Percentiles rank a stretch among this genome's conserved stretches.
Conservation (phyloP, 1,140 invertebrate genomes). For the Drosophila persimilis region DNA sequence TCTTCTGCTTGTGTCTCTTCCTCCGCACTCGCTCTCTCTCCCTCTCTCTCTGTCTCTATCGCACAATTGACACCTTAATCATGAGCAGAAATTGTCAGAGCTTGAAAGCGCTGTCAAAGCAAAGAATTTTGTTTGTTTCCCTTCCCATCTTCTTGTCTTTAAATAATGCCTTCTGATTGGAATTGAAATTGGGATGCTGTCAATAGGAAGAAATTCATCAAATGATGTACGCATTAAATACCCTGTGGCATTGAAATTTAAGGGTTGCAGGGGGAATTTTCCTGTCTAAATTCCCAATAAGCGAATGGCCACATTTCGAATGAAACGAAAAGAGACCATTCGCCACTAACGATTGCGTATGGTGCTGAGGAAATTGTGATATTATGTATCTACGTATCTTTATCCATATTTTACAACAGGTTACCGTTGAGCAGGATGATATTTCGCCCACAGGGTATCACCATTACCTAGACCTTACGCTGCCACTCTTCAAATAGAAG, state of each 20-base stretch:
- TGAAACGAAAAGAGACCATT: too few relatives aligned
- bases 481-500: constrained; percentile 9
- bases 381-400: background rate
- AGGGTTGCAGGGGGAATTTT: too few relatives aligned
- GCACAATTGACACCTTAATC: constrained; percentile 68
- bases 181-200: constrained; percentile 20
- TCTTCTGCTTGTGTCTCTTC: background rate
- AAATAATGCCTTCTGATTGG: too few relatives aligned
- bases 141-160: constrained; percentile 1
- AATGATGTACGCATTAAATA: background rate
- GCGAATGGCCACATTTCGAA: too few relatives aligned
- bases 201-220: constrained; percentile 18
- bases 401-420: background rate
- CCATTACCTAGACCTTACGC: constrained; percentile 15
- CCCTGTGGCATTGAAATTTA: background rate
- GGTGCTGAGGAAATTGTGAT: too few relatives aligned
- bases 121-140: constrained; percentile 39
- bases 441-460: background rate
- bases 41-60: constrained; percentile 12
- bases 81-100: constrained; percentile 31
- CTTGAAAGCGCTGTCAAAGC: constrained; percentile 53
- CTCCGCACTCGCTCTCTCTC: background rate
- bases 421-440: too few relatives aligned
- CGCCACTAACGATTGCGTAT: too few relatives aligned
- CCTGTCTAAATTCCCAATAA: too few relatives aligned